These are phyloP conservation scores for Campopleginae sp. DNA, from an alignment of 2,888 invertebrate genomes.

Conservation along the genomic window DNA sequence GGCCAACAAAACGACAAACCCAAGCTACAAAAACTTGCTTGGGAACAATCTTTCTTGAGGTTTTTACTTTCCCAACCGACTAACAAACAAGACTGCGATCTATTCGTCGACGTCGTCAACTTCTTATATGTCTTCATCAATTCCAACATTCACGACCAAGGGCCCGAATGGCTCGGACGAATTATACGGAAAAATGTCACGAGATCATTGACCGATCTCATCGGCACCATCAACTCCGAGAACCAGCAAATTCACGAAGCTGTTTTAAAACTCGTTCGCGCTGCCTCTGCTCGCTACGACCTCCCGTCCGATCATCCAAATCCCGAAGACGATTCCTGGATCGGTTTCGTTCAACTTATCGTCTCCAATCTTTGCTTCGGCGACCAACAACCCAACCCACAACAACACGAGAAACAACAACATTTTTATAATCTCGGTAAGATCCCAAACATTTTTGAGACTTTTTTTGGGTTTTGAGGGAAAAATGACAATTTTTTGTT, in stretches of 20 bases:
- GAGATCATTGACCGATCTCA: slow-evolving; percentile 77
- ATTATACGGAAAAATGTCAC: slow-evolving; percentile 78
- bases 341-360: slow-evolving; percentile 84
- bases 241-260: slow-evolving; percentile 80
- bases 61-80: slow-evolving; percentile 88
- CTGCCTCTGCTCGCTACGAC: slow-evolving; percentile 73
- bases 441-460: neutral
- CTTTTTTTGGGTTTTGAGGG: neutral
- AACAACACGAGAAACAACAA: slow-evolving; percentile 74
- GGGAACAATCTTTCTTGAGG: slow-evolving; percentile 87
- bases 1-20: slow-evolving; percentile 74
- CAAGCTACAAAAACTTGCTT: slow-evolving; percentile 84
- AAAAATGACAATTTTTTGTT: slow-evolving; percentile 10
- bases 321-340: slow-evolving; percentile 81
- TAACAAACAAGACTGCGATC: slow-evolving; percentile 87
- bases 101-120: slow-evolving; percentile 85
- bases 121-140: slow-evolving; percentile 81
- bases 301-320: slow-evolving; percentile 50
- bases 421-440: slow-evolving; percentile 86
- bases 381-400: slow-evolving; percentile 78
- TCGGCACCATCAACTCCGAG: slow-evolving; percentile 75
- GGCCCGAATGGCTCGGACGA: slow-evolving; percentile 75
- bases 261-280: slow-evolving; percentile 78
- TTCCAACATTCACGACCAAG: slow-evolving; percentile 61
- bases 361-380: slow-evolving; percentile 85